Evolutionary conservation across 1,140 invertebrate genomes (phyloP).

Genomic region (Mesaphorura yosii): DNA sequence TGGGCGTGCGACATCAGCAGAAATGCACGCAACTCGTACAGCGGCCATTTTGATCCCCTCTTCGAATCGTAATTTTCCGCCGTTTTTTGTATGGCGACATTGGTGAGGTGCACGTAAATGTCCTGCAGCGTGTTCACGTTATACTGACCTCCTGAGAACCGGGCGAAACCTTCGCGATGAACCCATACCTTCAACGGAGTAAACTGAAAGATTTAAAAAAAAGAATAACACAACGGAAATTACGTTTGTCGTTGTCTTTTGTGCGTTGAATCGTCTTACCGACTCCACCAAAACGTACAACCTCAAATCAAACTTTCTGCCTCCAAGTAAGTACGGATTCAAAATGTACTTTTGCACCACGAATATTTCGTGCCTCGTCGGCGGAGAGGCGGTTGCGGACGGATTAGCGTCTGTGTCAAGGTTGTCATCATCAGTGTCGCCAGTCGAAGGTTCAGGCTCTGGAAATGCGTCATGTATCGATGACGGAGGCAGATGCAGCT

Average conservation of each 20-base stretch:
- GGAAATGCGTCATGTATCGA: background rate
- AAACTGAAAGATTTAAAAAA: slow-evolving; percentile 33
- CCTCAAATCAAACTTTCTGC: slow-evolving; percentile 51
- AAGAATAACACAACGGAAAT: background rate
- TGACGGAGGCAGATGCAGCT: background rate
- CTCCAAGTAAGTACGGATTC: slow-evolving; percentile 52
- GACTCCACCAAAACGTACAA: slow-evolving; percentile 49
- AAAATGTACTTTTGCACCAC: slow-evolving; percentile 47
- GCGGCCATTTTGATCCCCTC: slow-evolving; percentile 37
- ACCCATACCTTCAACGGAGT: slow-evolving; percentile 52
- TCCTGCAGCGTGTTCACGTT: slow-evolving; percentile 41
- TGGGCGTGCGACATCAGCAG: slow-evolving; percentile 36
- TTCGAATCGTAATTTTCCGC: slow-evolving; percentile 28
- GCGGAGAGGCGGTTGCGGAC: background rate
- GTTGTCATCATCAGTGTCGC: background rate
- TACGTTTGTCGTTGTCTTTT: background rate
- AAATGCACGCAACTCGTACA: slow-evolving; percentile 37
- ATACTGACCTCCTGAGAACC: slow-evolving; percentile 48
- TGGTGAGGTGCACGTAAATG: slow-evolving; percentile 45
- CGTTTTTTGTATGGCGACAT: slow-evolving; percentile 48
- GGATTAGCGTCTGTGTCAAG: background rate
- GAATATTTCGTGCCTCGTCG: slow-evolving; percentile 33
- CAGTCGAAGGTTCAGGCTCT: too few species aligned
- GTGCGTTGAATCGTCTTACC: slow-evolving; percentile 16
- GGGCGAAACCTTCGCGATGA: slow-evolving; percentile 49